Conservation (phyloP, 1,140 invertebrate species). For the Melanaphis sacchari region DNA sequence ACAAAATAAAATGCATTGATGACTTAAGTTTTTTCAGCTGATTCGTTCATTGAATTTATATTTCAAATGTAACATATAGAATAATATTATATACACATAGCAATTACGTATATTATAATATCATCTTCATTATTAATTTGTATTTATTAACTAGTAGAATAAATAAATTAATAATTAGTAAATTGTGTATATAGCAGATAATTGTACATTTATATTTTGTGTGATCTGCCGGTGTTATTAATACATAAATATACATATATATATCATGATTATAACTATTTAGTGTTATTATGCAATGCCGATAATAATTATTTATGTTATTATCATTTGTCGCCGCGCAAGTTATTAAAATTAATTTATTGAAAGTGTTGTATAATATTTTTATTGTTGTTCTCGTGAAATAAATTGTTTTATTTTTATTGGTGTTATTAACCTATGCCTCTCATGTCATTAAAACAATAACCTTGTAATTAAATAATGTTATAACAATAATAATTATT, state of each 20-base stretch:
- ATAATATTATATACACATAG: no score
- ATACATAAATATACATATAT: no score
- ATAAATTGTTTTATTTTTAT: constrained; percentile 1
- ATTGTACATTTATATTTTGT: background rate
- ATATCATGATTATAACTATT: no score
- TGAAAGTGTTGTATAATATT: background rate
- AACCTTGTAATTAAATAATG: background rate
- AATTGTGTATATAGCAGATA: background rate
- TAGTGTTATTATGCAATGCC: no score
- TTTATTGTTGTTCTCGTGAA: background rate
- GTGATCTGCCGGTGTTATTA: background rate
- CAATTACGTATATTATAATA: background rate
- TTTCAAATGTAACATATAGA: background rate
- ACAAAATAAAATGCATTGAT: background rate
- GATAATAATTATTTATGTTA: background rate
- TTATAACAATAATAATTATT: background rate
- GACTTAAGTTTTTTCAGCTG: background rate
- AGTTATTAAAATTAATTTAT: background rate
- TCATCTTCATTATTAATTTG: background rate
- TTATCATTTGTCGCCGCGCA: background rate
- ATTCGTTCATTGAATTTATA: background rate
- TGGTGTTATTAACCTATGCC: background rate
- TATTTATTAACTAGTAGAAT: background rate
- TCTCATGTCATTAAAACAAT: background rate
- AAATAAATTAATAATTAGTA: background rate